Conservation (phyloP, 2,888 invertebrate species). For the Eretmocerus hayati region DNA sequence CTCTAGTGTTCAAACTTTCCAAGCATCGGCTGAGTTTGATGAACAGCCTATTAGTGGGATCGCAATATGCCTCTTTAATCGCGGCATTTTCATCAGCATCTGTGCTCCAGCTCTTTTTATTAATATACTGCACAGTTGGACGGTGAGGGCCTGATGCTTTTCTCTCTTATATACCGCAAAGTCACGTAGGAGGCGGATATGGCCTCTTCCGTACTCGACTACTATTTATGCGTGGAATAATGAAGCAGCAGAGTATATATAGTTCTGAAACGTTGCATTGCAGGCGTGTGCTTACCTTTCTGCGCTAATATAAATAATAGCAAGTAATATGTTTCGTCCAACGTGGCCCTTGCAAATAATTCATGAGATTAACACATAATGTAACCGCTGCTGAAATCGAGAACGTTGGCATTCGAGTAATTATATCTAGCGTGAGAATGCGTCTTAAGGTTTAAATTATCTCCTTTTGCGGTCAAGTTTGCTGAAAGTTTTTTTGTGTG, state of each 20-base stretch:
- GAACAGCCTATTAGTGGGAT: too few relatives aligned
- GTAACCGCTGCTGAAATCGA: too few relatives aligned
- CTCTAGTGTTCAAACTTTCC: too few relatives aligned
- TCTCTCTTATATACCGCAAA: neutral
- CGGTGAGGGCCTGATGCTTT: too few relatives aligned
- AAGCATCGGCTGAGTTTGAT: too few relatives aligned
- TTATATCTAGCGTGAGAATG: too few relatives aligned
- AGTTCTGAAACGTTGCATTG: too few relatives aligned
- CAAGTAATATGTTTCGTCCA: neutral
- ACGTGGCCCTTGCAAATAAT: neutral
- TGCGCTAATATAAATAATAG: constrained; percentile 10
- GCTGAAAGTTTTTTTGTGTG: too few relatives aligned
- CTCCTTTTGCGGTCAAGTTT: too few relatives aligned
- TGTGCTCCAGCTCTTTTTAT: neutral
- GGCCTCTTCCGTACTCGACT: neutral
- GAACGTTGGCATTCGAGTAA: too few relatives aligned
- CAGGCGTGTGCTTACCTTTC: neutral
- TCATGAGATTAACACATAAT: constrained; percentile 1
- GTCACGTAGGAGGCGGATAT: neutral
- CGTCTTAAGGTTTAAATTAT: too few relatives aligned
- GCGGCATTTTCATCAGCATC: neutral
- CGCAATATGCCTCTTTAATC: neutral
- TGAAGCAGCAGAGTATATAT: too few relatives aligned
- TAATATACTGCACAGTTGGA: neutral
- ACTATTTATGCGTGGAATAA: constrained; percentile 4